phyloP scores from a whole-genome alignment of 2,113 vertebrate genomes.

The Coracopsis vasa region DNA sequence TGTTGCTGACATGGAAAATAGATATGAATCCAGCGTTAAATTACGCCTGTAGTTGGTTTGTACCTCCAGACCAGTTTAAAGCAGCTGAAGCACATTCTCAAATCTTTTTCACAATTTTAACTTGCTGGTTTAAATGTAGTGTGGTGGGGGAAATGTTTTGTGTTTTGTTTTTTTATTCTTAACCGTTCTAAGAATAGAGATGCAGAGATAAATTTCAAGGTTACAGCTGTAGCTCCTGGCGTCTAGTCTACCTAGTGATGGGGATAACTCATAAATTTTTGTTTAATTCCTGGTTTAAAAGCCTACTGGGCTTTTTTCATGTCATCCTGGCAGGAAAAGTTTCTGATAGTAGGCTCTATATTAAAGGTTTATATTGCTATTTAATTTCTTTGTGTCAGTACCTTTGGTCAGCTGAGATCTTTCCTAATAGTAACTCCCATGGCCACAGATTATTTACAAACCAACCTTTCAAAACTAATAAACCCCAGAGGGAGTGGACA shows the following conservation, averaged over 20 bases:
- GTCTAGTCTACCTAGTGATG: not conserved
- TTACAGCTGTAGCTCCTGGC: not conserved
- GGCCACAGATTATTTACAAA: not conserved
- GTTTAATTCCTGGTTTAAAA: not conserved
- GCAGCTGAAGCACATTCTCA: not conserved
- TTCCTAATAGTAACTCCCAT: not conserved
- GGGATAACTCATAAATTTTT: not conserved
- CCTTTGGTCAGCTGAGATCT: not conserved
- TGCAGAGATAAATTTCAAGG: not conserved
- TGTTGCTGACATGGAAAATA: not conserved
- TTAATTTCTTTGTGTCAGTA: not conserved
- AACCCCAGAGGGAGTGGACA: not conserved
- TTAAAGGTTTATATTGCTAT: not conserved
- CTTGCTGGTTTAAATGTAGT: not conserved
- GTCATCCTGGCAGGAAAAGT: not conserved
- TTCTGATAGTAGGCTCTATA: not conserved
- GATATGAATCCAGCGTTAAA: not conserved
- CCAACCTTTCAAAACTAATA: not conserved
- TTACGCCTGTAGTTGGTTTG: not conserved
- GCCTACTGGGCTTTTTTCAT: not conserved
- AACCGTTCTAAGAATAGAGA: not conserved
- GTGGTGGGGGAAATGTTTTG: not conserved
- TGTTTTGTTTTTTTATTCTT: not conserved
- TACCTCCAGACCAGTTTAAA: not conserved
- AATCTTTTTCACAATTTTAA: not conserved